phyloP scores from a whole-genome alignment of 2,888 invertebrate genomes.

The Heliconius ismenius region DNA sequence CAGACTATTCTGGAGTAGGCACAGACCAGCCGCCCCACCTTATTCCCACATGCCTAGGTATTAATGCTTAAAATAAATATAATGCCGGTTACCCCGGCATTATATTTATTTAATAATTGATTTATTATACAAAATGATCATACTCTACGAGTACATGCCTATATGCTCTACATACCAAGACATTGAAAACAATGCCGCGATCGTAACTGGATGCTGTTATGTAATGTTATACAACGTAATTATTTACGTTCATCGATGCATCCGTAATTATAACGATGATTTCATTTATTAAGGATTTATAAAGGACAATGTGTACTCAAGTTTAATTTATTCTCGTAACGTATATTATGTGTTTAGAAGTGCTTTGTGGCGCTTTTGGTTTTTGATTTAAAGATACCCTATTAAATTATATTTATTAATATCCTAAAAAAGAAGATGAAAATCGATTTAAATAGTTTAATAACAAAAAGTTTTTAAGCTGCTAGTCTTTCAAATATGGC shows the following conservation, averaged over 20 bases:
- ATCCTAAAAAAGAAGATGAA: too few relatives aligned
- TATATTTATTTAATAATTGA: not conserved
- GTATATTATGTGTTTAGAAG: not conserved
- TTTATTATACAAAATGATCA: not conserved
- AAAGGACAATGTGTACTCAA: not conserved
- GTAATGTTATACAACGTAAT: slow-evolving; percentile 36
- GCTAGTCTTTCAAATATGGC: too few relatives aligned
- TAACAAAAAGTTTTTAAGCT: too few relatives aligned
- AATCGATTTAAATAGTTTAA: too few relatives aligned
- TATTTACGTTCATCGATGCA: slow-evolving; percentile 33
- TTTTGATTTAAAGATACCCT: not conserved
- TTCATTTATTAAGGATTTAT: slow-evolving; percentile 26
- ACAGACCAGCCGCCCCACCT: too few relatives aligned
- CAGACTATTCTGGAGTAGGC: too few relatives aligned
- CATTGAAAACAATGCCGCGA: slow-evolving; percentile 38
- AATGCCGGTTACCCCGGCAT: too few relatives aligned
- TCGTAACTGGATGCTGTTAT: slow-evolving; percentile 35
- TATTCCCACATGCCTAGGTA: too few relatives aligned
- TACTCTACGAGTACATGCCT: slow-evolving; percentile 1
- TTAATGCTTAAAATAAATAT: too few relatives aligned
- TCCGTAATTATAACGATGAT: slow-evolving; percentile 30
- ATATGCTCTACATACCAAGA: slow-evolving; percentile 38
- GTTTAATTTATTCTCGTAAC: slow-evolving; percentile 13
- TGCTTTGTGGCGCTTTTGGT: not conserved
- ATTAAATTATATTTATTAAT: not conserved